Base-by-base conservation (phyloP, 1,140 invertebrate species). In the Lepidurus arcticus region DNA sequence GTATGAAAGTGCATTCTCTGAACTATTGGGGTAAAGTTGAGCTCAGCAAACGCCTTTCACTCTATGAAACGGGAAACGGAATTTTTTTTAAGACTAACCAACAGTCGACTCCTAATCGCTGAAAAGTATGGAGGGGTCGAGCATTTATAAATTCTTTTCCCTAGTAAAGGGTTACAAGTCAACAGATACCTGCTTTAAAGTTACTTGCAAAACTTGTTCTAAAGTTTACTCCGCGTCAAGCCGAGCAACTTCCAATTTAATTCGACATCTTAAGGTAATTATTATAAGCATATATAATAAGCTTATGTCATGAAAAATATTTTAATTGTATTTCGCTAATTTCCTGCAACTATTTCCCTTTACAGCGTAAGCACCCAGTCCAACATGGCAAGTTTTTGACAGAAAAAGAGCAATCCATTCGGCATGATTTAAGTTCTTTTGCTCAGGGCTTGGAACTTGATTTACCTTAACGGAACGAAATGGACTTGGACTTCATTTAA, bases 161-260 rank as follows among this genome's bases (percentile, higher is more conserved):
- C 11, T 53, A 9, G 47, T 53, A 53, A 53, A 11, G 47, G 47
- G 47, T 53, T 53, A 53, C 11, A 53, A 53, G 47, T 53, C 1
- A 7, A 11, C 47, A 11, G 47, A 53, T 53, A 53, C 47, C 7
- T 53, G 2, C 1, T 53, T 11, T 11, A 53, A 53, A 53, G 47
- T 53, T 53, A 53, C 10, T 2, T 53, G 47, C 47, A 53, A 53
- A 11, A 53, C 47, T 53, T 53, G 11, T 53, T 53, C 47, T 53
- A 11, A 53, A n/a, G 47, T 53, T 53, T 53, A 53, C 47, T 53
- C 11, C 47, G 11, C 47, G 4, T 53, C 47, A 53, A 53, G 47
- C 47, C 47, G 11, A 53, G 47, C 47, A 53, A 53, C 47, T 65
- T n/a, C n/a, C n/a, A n/a, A n/a, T n/a, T n/a, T n/a, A n/a, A n/a